Evolutionary conservation across 2,113 vertebrate genomes (phyloP).

Genomic region (Nipponia nippon): DNA sequence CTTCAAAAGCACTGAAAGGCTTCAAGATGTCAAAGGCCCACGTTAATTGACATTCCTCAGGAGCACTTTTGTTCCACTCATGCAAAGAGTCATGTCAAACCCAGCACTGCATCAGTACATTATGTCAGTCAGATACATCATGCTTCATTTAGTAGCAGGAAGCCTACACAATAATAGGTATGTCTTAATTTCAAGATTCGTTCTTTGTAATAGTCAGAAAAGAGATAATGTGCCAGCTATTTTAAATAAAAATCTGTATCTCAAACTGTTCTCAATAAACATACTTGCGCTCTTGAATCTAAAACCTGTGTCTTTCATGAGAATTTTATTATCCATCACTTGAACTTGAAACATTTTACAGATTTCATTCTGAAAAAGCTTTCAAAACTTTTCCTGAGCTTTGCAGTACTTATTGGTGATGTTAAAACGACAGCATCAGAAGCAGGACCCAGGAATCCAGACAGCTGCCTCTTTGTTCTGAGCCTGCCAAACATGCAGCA

Average conservation of each 20-base stretch:
- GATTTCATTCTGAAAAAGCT: not conserved
- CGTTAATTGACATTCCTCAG: not conserved
- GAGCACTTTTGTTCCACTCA: not conserved
- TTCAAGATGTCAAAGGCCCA: conserved; percentile 3
- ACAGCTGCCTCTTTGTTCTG: not conserved
- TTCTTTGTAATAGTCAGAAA: not conserved
- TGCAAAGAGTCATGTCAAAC: not conserved
- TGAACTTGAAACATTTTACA: not conserved
- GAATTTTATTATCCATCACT: not conserved
- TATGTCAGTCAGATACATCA: not conserved
- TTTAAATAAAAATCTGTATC: not conserved
- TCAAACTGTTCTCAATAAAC: not conserved
- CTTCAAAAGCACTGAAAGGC: conserved; percentile 28
- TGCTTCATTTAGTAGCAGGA: not conserved
- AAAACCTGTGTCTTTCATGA: not conserved
- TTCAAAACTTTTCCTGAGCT: not conserved
- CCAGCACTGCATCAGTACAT: not conserved
- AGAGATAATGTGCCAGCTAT: not conserved
- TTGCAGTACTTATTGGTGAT: not conserved
- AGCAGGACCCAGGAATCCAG: not conserved
- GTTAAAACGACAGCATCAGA: rapidly evolving
- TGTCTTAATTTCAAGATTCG: not conserved
- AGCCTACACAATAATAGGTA: not conserved
- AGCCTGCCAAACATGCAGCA: not conserved
- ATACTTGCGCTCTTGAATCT: not conserved